These are phyloP conservation scores for Gisinianus flammeolus DNA, from an alignment of 2,888 invertebrate genomes.

Conservation along the genomic window DNA sequence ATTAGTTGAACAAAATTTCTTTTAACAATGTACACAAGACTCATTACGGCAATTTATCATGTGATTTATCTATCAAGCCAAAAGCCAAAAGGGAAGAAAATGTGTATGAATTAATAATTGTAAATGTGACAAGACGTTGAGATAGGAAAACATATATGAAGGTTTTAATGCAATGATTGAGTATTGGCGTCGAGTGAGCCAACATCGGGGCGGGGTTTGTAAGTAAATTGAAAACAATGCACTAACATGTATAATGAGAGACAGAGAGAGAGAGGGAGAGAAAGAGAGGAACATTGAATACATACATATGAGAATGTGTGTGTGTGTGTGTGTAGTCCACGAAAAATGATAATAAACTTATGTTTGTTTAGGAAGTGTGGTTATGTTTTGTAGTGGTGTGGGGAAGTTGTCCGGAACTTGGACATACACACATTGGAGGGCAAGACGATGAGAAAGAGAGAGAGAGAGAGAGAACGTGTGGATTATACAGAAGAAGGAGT, in stretches of 20 bases:
- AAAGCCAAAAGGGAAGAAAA: background rate
- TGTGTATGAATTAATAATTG: conserved; percentile 33
- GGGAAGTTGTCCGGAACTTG: conserved; percentile 26
- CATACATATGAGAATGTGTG: conserved; percentile 25
- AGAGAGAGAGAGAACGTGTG: conserved; percentile 26
- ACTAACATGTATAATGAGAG: conserved; percentile 34
- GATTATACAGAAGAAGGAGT: conserved; percentile 50
- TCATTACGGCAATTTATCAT: conserved; percentile 2
- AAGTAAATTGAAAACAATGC: background rate
- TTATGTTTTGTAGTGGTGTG: conserved; percentile 11
- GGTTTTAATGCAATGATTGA: conserved; percentile 43
- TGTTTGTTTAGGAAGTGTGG: conserved; percentile 21
- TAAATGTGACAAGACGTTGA: conserved; percentile 18
- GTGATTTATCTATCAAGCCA: no score
- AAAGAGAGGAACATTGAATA: conserved; percentile 8
- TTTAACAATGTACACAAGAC: background rate
- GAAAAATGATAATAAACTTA: background rate
- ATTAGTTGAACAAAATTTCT: background rate
- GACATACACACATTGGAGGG: conserved; percentile 24
- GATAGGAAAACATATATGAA: conserved; percentile 20
- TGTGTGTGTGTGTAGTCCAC: conserved; percentile 19
- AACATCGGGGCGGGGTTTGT: conserved; percentile 33
- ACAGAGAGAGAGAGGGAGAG: conserved; percentile 16
- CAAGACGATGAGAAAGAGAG: no score
- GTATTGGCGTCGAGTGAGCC: conserved; percentile 39